phyloP scores from a whole-genome alignment of 1,140 invertebrate genomes.

The Caligus rogercresseyi region DNA sequence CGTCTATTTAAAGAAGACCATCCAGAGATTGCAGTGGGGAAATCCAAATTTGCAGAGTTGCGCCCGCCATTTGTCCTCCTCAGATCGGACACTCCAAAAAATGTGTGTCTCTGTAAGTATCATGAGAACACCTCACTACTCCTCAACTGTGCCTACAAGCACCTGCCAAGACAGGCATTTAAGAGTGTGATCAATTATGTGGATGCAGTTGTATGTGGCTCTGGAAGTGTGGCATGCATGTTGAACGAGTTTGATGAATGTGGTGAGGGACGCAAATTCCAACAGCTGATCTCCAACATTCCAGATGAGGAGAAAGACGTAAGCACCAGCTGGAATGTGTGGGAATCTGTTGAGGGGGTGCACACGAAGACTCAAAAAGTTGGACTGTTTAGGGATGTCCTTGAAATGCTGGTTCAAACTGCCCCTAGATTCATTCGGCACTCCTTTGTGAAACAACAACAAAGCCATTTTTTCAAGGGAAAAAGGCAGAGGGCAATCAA shows the following conservation, averaged over 20 bases:
- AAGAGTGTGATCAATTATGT: background rate
- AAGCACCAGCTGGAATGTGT: background rate
- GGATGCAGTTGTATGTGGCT: background rate
- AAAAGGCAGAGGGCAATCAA: background rate
- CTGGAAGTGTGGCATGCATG: background rate
- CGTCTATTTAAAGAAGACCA: background rate
- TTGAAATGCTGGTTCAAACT: background rate
- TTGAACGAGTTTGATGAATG: background rate
- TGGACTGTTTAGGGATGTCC: background rate
- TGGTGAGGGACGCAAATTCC: background rate
- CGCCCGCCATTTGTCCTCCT: background rate
- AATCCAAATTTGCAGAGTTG: background rate
- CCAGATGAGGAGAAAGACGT: background rate
- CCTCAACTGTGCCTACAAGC: background rate
- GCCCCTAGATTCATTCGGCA: background rate
- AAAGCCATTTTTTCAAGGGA: background rate
- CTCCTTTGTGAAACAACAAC: background rate
- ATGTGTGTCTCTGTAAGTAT: background rate
- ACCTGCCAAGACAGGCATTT: background rate
- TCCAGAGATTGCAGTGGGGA: background rate
- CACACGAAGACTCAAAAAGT: background rate
- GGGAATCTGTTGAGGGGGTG: background rate
- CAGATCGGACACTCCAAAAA: background rate
- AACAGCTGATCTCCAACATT: background rate
- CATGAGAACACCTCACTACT: background rate